A percentile compares a stretch with the other conserved stretches of the same genome.
phyloP scores from a whole-genome alignment of 1,140 invertebrate genomes.

The Calephelis nemesis region DNA sequence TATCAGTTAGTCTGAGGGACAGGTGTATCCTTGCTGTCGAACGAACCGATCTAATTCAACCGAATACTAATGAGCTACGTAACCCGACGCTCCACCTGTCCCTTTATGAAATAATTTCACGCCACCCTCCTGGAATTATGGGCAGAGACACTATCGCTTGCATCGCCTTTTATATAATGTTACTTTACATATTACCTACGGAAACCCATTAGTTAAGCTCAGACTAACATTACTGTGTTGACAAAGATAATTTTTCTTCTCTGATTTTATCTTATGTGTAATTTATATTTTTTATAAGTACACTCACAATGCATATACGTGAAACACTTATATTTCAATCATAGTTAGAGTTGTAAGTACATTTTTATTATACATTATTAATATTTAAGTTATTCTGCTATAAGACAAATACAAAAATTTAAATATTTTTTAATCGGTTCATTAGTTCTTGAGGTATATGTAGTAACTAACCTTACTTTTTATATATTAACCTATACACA shows the following conservation, averaged over 20 bases:
- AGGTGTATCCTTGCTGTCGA: conserved; percentile 47
- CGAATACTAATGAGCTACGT: conserved; percentile 66
- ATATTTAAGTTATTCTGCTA: too few species aligned
- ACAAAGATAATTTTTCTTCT: conserved; percentile 24
- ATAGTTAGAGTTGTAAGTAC: background rate
- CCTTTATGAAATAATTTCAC: conserved; percentile 70
- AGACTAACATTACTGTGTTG: conserved; percentile 30
- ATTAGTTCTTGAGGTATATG: too few species aligned
- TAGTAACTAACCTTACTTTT: too few species aligned
- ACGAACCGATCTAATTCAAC: conserved; percentile 58
- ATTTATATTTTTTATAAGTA: background rate
- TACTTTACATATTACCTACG: conserved; percentile 44
- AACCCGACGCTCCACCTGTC: conserved; percentile 72
- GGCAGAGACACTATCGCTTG: conserved; percentile 64
- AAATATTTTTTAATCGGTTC: too few species aligned
- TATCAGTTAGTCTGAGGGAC: conserved; percentile 44
- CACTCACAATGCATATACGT: background rate
- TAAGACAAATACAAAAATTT: too few species aligned
- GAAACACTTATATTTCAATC: background rate
- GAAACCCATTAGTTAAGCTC: conserved; percentile 58
- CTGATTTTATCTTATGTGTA: background rate
- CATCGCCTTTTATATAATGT: conserved; percentile 72
- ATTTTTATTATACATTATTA: too few species aligned
- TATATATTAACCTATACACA: too few species aligned
- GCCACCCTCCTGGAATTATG: conserved; percentile 67